Percentiles rank a stretch among this genome's conserved stretches.
These are phyloP conservation scores for Scylla paramamosain DNA, from an alignment of 1,140 invertebrate genomes.

Conservation along the genomic window DNA sequence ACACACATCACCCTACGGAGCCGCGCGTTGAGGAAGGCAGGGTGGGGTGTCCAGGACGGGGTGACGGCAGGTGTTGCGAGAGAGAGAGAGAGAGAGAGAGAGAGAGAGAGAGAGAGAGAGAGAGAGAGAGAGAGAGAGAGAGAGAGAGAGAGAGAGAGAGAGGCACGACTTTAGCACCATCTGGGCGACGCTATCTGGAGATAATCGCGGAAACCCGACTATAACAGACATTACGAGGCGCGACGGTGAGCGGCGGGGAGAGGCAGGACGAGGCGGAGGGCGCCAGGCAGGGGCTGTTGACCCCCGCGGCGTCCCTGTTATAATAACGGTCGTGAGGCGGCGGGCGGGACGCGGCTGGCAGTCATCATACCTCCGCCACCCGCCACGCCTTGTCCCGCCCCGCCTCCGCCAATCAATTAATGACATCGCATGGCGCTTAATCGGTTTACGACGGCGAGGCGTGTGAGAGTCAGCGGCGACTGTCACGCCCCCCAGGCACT, in stretches of 20 bases:
- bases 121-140: constrained; percentile 49
- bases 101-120: constrained; percentile 55
- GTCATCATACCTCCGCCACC: neutral
- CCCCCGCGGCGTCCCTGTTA: constrained; percentile 16
- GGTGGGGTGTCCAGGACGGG: neutral
- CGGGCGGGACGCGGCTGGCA: neutral
- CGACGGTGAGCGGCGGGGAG: neutral
- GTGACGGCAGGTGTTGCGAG: constrained; percentile 12
- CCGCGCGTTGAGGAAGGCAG: neutral
- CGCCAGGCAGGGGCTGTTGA: neutral
- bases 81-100: constrained; percentile 53
- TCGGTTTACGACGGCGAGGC: neutral
- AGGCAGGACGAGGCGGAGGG: neutral
- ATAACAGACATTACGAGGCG: neutral
- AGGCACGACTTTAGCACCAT: neutral
- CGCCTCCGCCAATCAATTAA: neutral
- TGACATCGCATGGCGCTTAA: neutral
- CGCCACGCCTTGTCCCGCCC: constrained; percentile 15
- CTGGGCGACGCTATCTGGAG: neutral
- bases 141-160: constrained; percentile 36
- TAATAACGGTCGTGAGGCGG: constrained; percentile 1
- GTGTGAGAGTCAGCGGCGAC: neutral
- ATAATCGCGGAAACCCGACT: neutral
- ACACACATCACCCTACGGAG: neutral
- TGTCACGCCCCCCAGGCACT: too few species aligned